These are phyloP conservation scores for Tachycineta bicolor DNA, from an alignment of 2,113 vertebrate species.

Conservation along the genomic window DNA sequence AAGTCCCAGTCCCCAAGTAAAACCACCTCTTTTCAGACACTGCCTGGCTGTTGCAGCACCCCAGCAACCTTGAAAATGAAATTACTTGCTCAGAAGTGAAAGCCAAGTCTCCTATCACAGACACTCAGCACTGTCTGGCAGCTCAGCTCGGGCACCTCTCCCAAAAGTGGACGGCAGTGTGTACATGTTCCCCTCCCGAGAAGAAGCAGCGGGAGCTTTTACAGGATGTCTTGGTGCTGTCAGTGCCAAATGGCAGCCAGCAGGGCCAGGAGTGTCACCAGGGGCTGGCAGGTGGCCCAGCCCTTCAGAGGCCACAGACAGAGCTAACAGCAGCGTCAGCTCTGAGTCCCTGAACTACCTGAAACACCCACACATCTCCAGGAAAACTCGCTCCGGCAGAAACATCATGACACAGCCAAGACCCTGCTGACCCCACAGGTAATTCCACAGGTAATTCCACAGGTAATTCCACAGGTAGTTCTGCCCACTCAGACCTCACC, in stretches of 20 bases:
- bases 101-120: neutral
- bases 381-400: neutral
- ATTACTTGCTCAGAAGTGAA: neutral
- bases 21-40: neutral
- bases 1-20: neutral
- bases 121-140: neutral
- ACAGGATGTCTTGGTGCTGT: neutral
- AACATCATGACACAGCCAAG: neutral
- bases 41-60: neutral
- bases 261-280: neutral
- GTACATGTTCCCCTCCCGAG: neutral
- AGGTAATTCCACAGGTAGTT: neutral
- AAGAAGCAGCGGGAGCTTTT: neutral
- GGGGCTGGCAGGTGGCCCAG: neutral
- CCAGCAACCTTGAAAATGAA: neutral
- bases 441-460: neutral
- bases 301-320: neutral
- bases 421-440: fast-evolving
- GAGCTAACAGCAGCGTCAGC: neutral
- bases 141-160: neutral
- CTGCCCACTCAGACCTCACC: neutral
- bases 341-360: neutral
- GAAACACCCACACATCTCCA: neutral
- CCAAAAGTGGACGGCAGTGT: neutral
- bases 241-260: neutral